Percentiles rank a stretch among this genome's conserved stretches.
Evolutionary conservation across 2,888 invertebrate genomes (phyloP).

Genomic region (Steinernema hermaphroditum): DNA sequence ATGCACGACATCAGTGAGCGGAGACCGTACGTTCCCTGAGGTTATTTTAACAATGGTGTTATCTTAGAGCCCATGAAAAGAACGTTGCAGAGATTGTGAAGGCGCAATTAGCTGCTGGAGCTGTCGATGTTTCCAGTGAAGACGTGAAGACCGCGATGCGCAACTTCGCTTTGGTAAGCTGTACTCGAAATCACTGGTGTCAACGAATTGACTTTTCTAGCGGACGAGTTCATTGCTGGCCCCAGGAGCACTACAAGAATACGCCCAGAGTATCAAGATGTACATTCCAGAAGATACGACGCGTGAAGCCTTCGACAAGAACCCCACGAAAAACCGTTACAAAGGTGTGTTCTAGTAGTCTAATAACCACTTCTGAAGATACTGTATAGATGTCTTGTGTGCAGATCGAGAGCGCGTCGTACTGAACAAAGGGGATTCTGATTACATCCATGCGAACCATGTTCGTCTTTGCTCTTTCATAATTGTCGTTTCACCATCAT

Average conservation of each 20-base stretch:
- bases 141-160: constrained; percentile 24
- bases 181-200: not conserved
- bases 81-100: not conserved
- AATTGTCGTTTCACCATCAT: too few species aligned
- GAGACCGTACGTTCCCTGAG: not conserved
- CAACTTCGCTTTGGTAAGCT: not conserved
- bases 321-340: constrained; percentile 34
- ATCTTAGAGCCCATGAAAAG: not conserved
- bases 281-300: constrained; percentile 25
- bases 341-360: constrained; percentile 20
- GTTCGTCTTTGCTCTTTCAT: not conserved
- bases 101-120: not conserved
- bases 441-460: constrained; percentile 35
- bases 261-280: constrained; percentile 26
- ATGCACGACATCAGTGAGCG: not conserved
- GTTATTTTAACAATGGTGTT: not conserved
- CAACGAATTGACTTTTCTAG: not conserved
- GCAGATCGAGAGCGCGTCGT: constrained; percentile 30
- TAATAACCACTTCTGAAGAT: not conserved
- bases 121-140: not conserved
- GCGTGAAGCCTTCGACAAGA: constrained; percentile 31
- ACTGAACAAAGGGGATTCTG: constrained; percentile 13
- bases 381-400: constrained; percentile 32
- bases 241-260: constrained; percentile 12
- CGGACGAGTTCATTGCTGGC: not conserved